Percentiles rank a stretch among this genome's conserved stretches.
Conservation (phyloP, 2,888 invertebrate genomes). For the Chrysolina americana region DNA sequence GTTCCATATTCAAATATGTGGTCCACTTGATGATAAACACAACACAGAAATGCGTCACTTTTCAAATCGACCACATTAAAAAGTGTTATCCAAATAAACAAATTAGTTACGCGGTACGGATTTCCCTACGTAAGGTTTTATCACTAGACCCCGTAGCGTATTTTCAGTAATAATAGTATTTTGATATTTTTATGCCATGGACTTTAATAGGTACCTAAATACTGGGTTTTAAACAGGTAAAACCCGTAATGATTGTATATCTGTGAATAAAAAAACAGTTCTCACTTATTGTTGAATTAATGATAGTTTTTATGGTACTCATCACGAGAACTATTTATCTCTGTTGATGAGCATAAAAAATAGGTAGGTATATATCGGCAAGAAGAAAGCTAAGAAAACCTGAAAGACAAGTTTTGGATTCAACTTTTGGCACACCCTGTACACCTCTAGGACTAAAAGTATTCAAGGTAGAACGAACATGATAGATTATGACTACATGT, state of each 20-base stretch:
- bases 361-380: too few relatives aligned
- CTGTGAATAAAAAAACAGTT: background rate
- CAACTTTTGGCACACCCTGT: too few relatives aligned
- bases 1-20: too few relatives aligned
- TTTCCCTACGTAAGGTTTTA: background rate
- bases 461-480: too few relatives aligned
- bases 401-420: too few relatives aligned
- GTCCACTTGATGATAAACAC: too few relatives aligned
- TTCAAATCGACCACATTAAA: background rate
- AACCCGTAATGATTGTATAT: background rate
- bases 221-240: background rate
- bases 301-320: background rate
- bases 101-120: background rate
- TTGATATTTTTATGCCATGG: background rate
- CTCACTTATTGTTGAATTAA: background rate
- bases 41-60: too few relatives aligned
- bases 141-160: background rate
- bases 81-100: background rate
- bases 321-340: background rate
- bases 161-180: background rate
- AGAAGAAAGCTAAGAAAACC: too few relatives aligned
- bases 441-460: too few relatives aligned
- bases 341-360: too few relatives aligned
- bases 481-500: too few relatives aligned
- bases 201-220: too few relatives aligned